These are phyloP conservation scores for Rhogogaster chlorosoma DNA, from an alignment of 2,888 invertebrate genomes.

Conservation along the genomic window DNA sequence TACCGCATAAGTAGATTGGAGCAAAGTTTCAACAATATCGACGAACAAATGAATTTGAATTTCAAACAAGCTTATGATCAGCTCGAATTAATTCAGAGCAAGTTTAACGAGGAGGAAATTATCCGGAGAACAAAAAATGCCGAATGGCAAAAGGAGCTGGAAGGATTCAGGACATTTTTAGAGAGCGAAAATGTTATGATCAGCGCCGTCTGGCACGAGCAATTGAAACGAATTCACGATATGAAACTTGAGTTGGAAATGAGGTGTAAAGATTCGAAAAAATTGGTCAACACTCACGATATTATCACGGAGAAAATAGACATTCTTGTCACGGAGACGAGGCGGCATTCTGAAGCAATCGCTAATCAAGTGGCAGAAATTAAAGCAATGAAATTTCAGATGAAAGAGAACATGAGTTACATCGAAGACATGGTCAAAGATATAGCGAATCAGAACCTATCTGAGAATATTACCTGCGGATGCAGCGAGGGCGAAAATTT, in stretches of 20 bases:
- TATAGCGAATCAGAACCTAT: constrained; percentile 26
- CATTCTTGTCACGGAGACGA: constrained; percentile 76
- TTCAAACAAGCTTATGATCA: constrained; percentile 61
- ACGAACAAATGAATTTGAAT: constrained; percentile 59
- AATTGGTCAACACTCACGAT: constrained; percentile 78
- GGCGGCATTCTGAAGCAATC: constrained; percentile 55
- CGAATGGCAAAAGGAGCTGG: constrained; percentile 64
- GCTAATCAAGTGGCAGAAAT: constrained; percentile 52
- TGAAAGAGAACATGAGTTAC: constrained; percentile 64
- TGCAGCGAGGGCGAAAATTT: neutral
- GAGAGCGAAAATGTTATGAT: constrained; percentile 74
- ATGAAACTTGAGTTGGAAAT: constrained; percentile 80
- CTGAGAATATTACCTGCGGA: neutral
- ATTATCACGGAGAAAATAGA: constrained; percentile 79
- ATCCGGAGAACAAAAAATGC: constrained; percentile 58
- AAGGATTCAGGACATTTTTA: constrained; percentile 73
- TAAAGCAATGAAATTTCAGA: constrained; percentile 64
- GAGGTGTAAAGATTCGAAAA: constrained; percentile 76
- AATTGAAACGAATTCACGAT: constrained; percentile 75
- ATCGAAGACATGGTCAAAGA: constrained; percentile 65
- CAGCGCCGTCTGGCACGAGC: constrained; percentile 75
- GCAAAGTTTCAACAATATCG: constrained; percentile 57
- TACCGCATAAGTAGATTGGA: constrained; percentile 62
- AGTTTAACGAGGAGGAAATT: constrained; percentile 57
- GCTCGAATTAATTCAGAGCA: constrained; percentile 56